These are phyloP conservation scores for Urechis unicinctus DNA, from an alignment of 2,888 invertebrate species.

Conservation along the genomic window DNA sequence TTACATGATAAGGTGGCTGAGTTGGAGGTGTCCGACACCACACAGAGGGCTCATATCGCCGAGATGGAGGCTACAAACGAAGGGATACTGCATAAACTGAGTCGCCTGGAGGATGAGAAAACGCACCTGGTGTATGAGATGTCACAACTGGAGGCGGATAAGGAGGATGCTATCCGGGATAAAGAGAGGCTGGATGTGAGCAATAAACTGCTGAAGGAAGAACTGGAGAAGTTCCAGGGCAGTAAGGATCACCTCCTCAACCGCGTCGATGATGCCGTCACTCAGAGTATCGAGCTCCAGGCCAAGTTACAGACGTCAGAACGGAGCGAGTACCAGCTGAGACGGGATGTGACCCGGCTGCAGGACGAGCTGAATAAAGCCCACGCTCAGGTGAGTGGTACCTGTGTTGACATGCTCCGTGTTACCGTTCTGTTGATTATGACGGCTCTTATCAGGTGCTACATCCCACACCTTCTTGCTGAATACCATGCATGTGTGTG, in stretches of 20 bases:
- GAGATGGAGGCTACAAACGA: not conserved
- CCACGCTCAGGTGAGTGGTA: too few species aligned
- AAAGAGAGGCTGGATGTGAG: not conserved
- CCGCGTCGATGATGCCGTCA: not conserved
- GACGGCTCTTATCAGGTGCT: too few species aligned
- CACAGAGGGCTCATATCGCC: not conserved
- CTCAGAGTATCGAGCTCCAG: not conserved
- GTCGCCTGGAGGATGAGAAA: not conserved
- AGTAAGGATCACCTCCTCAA: not conserved
- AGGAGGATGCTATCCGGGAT: not conserved
- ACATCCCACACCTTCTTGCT: too few species aligned
- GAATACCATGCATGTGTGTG: too few species aligned
- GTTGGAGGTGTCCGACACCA: not conserved
- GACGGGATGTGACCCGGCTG: not conserved
- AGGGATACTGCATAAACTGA: not conserved
- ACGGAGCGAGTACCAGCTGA: not conserved
- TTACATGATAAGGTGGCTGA: not conserved
- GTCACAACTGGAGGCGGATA: not conserved
- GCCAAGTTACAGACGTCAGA: not conserved
- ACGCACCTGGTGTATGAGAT: not conserved
- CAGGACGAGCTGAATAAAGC: too few species aligned
- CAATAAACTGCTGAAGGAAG: not conserved
- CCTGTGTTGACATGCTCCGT: too few species aligned
- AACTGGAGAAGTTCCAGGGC: not conserved
- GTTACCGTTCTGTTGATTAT: too few species aligned